Evolutionary conservation across 2,797 vertebrate genomes (phyloP).

Genomic region (Leptoclinus maculatus): DNA sequence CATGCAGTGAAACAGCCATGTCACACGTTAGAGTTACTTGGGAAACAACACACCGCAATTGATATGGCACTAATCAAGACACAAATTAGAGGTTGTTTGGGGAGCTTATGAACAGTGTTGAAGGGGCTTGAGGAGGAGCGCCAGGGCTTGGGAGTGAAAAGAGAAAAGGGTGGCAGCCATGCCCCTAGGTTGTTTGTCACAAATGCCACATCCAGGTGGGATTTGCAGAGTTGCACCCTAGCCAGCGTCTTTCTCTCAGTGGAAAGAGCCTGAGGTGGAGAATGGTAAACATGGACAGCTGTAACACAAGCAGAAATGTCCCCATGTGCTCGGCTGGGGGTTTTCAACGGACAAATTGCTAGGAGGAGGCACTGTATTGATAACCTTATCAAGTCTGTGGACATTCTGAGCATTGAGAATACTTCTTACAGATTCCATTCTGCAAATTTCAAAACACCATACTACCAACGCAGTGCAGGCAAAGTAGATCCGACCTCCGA

Average conservation of each 20-base stretch:
- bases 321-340: constrained; percentile 47
- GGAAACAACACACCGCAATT: constrained; percentile 53
- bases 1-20: constrained; percentile 47
- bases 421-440: neutral
- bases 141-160: constrained; percentile 52
- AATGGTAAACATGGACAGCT: constrained; percentile 84
- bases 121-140: constrained; percentile 57
- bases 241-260: constrained; percentile 79
- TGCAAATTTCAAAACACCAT: neutral
- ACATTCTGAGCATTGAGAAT: constrained; percentile 13
- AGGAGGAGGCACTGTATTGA: constrained; percentile 43
- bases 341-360: constrained; percentile 44
- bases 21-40: constrained; percentile 52
- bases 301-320: constrained; percentile 67
- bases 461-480: neutral
- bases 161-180: constrained; percentile 73
- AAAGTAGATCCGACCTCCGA: constrained; percentile 10
- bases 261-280: constrained; percentile 81
- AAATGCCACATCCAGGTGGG: constrained; percentile 85
- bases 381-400: constrained; percentile 51
- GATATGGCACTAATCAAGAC: constrained; percentile 63
- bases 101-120: constrained; percentile 45
- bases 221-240: constrained; percentile 79
- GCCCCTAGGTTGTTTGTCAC: constrained; percentile 84
- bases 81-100: constrained; percentile 68